Evolutionary conservation across 2,888 invertebrate genomes (phyloP).

Genomic region (Xestobium rufovillosum): DNA sequence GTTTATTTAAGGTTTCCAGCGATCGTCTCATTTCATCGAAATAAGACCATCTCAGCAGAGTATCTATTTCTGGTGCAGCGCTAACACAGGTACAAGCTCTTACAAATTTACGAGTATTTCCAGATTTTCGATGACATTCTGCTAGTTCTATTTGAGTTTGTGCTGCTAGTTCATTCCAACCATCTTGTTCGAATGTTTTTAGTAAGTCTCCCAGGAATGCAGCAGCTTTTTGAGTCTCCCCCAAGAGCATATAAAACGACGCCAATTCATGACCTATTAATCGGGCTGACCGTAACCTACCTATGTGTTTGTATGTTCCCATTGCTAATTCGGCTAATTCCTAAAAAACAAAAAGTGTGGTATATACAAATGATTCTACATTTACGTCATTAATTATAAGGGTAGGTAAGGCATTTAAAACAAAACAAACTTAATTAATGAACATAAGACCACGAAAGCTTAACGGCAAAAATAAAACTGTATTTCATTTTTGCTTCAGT

Average conservation of each 20-base stretch:
- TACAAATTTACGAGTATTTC: slow-evolving; percentile 61
- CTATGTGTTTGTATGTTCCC: slow-evolving; percentile 94
- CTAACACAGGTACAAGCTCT: slow-evolving; percentile 64
- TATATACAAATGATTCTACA: too few relatives aligned
- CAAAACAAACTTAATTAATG: too few relatives aligned
- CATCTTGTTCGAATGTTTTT: slow-evolving; percentile 78
- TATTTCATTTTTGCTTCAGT: too few relatives aligned
- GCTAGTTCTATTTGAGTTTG: slow-evolving; percentile 79
- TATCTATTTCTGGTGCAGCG: slow-evolving; percentile 66
- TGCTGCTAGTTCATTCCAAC: slow-evolving; percentile 77
- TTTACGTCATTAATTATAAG: too few relatives aligned
- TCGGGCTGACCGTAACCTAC: slow-evolving; percentile 68
- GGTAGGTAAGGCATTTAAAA: too few relatives aligned
- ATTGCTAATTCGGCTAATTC: slow-evolving; percentile 91
- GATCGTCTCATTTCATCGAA: slow-evolving; percentile 74
- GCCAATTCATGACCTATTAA: slow-evolving; percentile 85
- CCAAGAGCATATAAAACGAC: slow-evolving; percentile 79
- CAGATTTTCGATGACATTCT: slow-evolving; percentile 74
- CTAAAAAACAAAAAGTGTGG: slow-evolving; percentile 37
- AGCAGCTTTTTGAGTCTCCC: slow-evolving; percentile 82
- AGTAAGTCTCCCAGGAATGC: slow-evolving; percentile 82
- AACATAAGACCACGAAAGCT: too few relatives aligned
- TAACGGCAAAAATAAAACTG: too few relatives aligned
- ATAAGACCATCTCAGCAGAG: slow-evolving; percentile 53
- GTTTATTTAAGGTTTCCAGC: slow-evolving; percentile 32